A percentile compares a stretch with the other conserved stretches of the same genome.
Conservation (phyloP, 2,113 vertebrate species). For the Halichoeres trimaculatus region DNA sequence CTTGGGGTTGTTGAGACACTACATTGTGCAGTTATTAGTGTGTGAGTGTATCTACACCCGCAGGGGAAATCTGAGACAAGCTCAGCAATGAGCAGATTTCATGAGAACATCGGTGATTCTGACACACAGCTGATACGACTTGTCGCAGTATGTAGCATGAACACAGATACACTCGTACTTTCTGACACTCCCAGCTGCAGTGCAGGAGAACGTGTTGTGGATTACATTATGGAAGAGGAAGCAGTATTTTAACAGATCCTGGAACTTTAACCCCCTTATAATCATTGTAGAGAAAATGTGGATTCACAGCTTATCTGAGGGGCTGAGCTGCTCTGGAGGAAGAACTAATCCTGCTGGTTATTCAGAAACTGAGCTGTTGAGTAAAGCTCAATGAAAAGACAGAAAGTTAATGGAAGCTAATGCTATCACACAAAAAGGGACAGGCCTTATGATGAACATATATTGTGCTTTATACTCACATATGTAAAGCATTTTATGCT, state of each 20-base stretch:
- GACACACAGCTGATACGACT: slow-evolving; percentile 45
- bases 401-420: not conserved
- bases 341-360: not conserved
- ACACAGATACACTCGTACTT: slow-evolving; percentile 26
- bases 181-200: not conserved
- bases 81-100: slow-evolving; percentile 57
- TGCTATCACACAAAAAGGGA: not conserved
- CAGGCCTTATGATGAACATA: not conserved
- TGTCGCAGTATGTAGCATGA: slow-evolving; percentile 29
- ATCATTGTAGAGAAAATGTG: not conserved
- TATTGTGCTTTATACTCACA: not conserved
- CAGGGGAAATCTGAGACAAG: slow-evolving; percentile 52
- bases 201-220: too few relatives aligned
- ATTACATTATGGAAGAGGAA: not conserved
- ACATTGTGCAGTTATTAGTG: slow-evolving; percentile 51
- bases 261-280: not conserved
- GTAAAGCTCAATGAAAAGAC: not conserved
- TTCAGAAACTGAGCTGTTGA: not conserved
- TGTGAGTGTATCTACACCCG: slow-evolving; percentile 21
- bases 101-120: slow-evolving; percentile 17
- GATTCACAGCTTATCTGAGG: slow-evolving; percentile 1
- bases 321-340: not conserved
- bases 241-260: not conserved
- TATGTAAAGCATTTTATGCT: not conserved
- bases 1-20: slow-evolving; percentile 43